A percentile compares a stretch with the other conserved stretches of the same genome.
Conservation (phyloP, 2,888 invertebrate species). For the Leucophenga maculata region DNA sequence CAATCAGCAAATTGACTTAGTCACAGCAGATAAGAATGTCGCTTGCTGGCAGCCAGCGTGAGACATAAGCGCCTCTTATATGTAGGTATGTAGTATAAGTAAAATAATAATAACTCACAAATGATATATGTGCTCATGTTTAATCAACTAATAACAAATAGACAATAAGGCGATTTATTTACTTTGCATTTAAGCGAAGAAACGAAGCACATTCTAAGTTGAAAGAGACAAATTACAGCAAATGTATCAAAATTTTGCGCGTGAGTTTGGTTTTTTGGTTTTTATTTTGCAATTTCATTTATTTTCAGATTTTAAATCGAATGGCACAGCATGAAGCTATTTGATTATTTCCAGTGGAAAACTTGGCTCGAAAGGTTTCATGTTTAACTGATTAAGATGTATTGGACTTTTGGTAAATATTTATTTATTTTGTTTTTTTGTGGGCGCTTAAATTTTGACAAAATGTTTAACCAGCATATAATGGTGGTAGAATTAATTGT, state of each 20-base stretch:
- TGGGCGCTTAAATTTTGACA: no score
- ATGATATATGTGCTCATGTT: no score
- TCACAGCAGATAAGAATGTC: constrained; percentile 12
- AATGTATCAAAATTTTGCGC: constrained; percentile 1
- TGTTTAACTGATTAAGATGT: no score
- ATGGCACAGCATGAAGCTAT: neutral
- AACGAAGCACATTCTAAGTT: neutral
- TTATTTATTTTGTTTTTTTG: no score
- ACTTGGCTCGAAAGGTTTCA: no score
- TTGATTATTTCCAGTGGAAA: no score
- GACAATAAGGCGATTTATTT: constrained; percentile 19
- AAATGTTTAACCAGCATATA: no score
- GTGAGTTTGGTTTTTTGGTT: neutral
- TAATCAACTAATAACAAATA: constrained; percentile 17
- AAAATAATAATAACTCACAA: no score
- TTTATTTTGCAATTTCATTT: neutral
- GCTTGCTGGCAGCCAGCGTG: neutral
- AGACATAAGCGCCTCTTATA: no score
- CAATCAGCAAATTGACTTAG: constrained; percentile 10
- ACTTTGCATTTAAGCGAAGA: constrained; percentile 5
- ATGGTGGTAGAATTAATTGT: no score
- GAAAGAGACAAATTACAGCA: constrained; percentile 14
- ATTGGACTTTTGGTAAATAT: no score
- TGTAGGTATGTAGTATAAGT: no score
- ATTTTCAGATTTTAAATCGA: neutral